These are phyloP conservation scores for Parthenolecanium corni DNA, from an alignment of 2,888 invertebrate genomes.

Conservation along the genomic window DNA sequence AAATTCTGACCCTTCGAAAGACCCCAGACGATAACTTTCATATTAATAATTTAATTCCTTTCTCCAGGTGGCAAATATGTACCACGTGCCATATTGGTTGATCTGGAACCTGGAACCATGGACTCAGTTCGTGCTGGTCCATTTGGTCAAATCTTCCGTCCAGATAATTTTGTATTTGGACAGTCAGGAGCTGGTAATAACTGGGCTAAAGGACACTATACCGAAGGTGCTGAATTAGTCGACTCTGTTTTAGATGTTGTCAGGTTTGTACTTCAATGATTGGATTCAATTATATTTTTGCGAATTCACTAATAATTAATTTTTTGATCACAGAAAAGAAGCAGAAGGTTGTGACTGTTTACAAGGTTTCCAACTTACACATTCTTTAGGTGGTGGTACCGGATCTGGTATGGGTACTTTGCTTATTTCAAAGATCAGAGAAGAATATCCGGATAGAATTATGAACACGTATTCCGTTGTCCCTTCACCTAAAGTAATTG, in stretches of 20 bases:
- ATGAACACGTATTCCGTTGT: conserved; percentile 75
- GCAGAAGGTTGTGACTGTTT: conserved; percentile 50
- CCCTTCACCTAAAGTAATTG: conserved; percentile 65
- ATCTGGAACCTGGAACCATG: conserved; percentile 83
- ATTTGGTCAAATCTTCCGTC: conserved; percentile 70
- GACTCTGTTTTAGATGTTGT: conserved; percentile 44
- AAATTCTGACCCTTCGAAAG: no score
- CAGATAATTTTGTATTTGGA: no score
- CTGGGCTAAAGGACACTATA: no score
- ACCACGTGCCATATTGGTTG: conserved; percentile 73
- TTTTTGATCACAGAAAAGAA: no score
- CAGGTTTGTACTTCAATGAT: no score
- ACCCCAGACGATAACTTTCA: no score
- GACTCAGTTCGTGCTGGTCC: conserved; percentile 69
- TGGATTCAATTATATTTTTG: no score
- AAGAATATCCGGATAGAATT: no score
- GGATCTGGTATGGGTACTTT: no score
- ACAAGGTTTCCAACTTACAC: conserved; percentile 64
- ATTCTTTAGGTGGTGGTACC: conserved; percentile 76
- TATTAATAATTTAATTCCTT: not conserved
- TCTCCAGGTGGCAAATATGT: conserved; percentile 56
- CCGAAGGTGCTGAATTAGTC: conserved; percentile 49
- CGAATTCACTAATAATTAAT: no score
- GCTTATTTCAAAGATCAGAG: no score
- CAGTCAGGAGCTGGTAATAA: no score